Percentiles rank a stretch among this genome's conserved stretches.
Evolutionary conservation across 1,140 invertebrate species (phyloP).

Genomic region (Tetramorium alpestre): DNA sequence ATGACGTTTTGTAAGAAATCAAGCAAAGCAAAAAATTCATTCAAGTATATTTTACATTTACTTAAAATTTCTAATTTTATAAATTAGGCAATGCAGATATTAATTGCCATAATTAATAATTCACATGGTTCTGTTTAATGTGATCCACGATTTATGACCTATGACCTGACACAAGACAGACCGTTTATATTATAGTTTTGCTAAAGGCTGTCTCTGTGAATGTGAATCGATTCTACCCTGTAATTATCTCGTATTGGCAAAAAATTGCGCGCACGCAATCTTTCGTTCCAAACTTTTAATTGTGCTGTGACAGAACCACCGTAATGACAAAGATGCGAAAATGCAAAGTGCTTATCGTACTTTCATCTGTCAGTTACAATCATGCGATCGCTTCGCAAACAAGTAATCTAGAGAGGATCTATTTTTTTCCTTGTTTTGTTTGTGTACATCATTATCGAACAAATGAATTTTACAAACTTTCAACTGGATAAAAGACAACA

Average conservation of each 20-base stretch:
- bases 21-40: background rate
- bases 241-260: background rate
- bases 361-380: slow-evolving; percentile 1
- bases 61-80: background rate
- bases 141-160: background rate
- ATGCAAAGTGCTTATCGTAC: background rate
- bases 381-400: background rate
- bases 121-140: background rate
- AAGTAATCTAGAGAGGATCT: background rate
- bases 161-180: background rate
- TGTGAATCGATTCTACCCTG: background rate
- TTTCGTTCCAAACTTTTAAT: background rate
- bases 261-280: slow-evolving; percentile 6
- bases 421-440: background rate
- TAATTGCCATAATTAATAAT: background rate
- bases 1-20: background rate
- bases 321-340: background rate
- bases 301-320: background rate
- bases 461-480: background rate
- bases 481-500: background rate
- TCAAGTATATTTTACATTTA: background rate
- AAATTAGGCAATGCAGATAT: background rate
- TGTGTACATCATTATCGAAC: background rate
- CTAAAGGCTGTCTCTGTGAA: background rate
- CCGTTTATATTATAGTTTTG: background rate